Conservation (phyloP, 1,140 invertebrate species). For the Heterodera carotae region DNA sequence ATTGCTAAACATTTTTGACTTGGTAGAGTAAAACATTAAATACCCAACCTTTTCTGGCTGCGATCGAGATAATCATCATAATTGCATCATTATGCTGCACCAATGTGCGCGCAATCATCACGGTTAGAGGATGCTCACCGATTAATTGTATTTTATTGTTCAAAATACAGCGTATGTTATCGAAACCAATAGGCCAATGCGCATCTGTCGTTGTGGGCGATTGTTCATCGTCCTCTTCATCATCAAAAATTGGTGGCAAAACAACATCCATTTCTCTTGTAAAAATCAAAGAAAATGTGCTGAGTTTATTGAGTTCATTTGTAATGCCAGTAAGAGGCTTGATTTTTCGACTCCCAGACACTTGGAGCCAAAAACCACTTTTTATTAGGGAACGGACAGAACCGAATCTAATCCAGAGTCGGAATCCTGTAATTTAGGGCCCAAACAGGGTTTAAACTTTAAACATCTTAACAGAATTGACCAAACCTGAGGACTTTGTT, state of each 20-base stretch:
- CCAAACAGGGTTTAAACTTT: no score
- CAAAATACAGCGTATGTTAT: background rate
- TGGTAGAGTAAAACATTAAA: background rate
- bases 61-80: background rate
- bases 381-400: no score
- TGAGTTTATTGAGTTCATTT: no score
- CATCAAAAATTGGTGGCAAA: conserved; percentile 14
- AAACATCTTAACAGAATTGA: no score
- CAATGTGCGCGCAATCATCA: background rate
- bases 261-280: background rate
- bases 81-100: background rate
- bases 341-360: no score
- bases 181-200: background rate
- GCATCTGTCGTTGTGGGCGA: background rate
- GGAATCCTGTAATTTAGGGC: no score
- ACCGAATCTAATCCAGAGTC: no score
- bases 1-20: background rate
- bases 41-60: background rate
- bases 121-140: background rate
- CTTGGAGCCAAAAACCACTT: no score
- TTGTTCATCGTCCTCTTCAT: conserved; percentile 32
- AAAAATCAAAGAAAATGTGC: no score
- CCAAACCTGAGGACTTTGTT: no score
- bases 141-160: conserved; percentile 23
- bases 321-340: no score